Conservation (phyloP, 2,888 invertebrate species). For the Cephonodes hylas region DNA sequence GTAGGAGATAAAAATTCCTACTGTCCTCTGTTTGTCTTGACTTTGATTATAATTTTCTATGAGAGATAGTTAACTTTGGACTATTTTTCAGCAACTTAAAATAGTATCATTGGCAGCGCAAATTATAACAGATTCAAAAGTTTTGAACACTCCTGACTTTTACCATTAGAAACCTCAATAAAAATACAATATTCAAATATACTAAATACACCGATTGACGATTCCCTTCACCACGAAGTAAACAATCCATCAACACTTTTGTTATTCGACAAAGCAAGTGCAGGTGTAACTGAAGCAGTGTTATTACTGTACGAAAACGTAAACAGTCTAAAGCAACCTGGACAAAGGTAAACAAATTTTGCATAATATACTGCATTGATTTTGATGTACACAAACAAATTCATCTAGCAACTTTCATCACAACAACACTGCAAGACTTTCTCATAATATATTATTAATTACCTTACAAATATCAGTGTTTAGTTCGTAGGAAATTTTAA, state of each 20-base stretch:
- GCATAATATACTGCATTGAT: not conserved
- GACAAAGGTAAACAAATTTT: not conserved
- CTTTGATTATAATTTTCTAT: too few species aligned
- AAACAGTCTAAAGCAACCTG: constrained; percentile 1
- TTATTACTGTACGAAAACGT: not conserved
- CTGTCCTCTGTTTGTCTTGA: too few species aligned
- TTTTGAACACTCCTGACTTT: too few species aligned
- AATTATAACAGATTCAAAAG: too few species aligned
- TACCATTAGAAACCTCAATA: too few species aligned
- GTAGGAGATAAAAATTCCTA: too few species aligned
- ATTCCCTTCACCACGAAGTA: not conserved
- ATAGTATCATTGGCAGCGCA: too few species aligned
- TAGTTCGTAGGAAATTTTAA: too few species aligned
- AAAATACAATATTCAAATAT: too few species aligned
- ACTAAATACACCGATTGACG: not conserved
- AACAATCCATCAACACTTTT: not conserved
- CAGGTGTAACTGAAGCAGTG: constrained; percentile 3
- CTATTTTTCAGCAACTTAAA: too few species aligned
- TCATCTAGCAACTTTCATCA: not conserved
- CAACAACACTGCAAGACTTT: not conserved
- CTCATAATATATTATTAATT: not conserved
- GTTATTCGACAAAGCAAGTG: not conserved
- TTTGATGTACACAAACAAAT: not conserved
- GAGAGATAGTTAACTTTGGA: too few species aligned
- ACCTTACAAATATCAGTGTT: too few species aligned